phyloP scores from a whole-genome alignment of 30 jellyfish, hydroid and myxozoan genomes.

The Rhopilema esculentum region DNA sequence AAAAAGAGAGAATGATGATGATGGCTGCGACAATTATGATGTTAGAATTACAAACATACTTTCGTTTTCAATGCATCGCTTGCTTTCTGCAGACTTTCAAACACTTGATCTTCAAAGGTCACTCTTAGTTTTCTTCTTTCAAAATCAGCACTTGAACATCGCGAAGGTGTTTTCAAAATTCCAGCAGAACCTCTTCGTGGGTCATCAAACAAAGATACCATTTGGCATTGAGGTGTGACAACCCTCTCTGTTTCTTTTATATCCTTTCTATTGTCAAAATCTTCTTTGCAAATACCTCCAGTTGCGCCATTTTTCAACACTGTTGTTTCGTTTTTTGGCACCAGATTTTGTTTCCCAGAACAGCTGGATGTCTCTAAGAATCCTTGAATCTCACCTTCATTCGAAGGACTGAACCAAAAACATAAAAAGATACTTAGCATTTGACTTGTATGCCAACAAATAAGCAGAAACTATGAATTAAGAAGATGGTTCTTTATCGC shows the following conservation, averaged over 20 bases:
- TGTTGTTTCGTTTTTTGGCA: neutral
- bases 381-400: neutral
- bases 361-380: neutral
- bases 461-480: no score
- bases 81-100: neutral
- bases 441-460: no score
- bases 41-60: neutral
- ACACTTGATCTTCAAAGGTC: conserved; percentile 58
- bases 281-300: no score
- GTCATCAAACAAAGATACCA: conserved; percentile 3
- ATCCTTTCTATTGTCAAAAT: neutral
- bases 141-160: conserved; percentile 45
- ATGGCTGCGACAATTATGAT: no score
- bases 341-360: neutral
- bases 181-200: conserved; percentile 45
- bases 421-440: no score
- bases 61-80: neutral
- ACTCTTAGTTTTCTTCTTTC: conserved; percentile 39
- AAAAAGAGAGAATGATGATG: no score
- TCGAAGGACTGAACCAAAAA: no score
- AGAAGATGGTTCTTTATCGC: no score
- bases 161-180: conserved; percentile 52
- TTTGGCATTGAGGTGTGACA: conserved; percentile 4
- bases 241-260: neutral
- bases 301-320: neutral